A percentile compares a stretch with the other conserved stretches of the same genome.
These are phyloP conservation scores for Pantherophis guttatus DNA, from an alignment of 2,113 vertebrate genomes.

Conservation along the genomic window DNA sequence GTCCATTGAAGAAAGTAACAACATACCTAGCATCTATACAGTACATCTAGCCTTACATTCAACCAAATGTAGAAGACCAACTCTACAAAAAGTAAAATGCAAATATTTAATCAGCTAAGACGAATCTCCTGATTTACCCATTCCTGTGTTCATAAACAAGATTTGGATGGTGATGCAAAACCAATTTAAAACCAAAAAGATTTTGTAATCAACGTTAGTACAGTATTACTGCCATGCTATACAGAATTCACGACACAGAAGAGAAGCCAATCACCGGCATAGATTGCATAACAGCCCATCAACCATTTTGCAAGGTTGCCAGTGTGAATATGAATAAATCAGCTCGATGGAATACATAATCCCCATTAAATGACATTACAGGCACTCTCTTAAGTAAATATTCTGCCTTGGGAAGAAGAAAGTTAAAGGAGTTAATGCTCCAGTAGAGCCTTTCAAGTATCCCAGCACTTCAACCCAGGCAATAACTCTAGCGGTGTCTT, in stretches of 20 bases:
- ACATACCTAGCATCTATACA: neutral
- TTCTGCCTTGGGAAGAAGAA: neutral
- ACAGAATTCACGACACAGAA: neutral
- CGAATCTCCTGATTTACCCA: neutral
- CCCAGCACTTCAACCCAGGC: constrained; percentile 6
- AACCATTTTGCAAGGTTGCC: neutral
- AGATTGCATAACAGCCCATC: neutral
- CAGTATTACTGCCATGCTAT: neutral
- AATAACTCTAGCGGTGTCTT: constrained; percentile 4
- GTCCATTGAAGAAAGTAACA: neutral
- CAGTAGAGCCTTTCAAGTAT: neutral
- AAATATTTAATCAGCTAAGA: neutral
- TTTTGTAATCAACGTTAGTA: neutral
- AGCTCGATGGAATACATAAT: neutral
- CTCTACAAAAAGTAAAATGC: neutral
- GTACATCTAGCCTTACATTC: neutral
- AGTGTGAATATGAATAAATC: neutral
- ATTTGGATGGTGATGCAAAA: neutral
- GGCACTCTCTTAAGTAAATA: neutral
- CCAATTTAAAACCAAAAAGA: neutral
- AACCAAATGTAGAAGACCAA: neutral
- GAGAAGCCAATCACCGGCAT: neutral
- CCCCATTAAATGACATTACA: neutral
- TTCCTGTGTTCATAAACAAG: neutral
- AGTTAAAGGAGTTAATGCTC: neutral